Conservation (phyloP, 2,888 invertebrate genomes). For the Pyrgus malvae region DNA sequence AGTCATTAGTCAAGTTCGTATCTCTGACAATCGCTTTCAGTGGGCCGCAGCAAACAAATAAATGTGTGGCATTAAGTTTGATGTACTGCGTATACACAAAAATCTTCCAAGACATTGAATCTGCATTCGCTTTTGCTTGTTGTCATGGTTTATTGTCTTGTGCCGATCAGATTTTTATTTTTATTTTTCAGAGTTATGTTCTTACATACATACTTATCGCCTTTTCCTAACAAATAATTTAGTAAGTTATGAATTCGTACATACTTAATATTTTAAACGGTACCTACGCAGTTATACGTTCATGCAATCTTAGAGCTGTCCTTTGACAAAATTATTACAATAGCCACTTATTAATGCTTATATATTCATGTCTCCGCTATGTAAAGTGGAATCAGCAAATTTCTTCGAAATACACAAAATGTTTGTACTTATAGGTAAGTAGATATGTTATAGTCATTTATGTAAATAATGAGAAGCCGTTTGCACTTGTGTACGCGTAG, state of each 20-base stretch:
- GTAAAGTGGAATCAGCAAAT: slow-evolving; percentile 13
- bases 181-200: no score
- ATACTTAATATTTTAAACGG: no score
- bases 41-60: slow-evolving; percentile 13
- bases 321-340: slow-evolving; percentile 24
- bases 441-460: slow-evolving; percentile 12
- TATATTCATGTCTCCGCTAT: slow-evolving; percentile 21
- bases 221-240: no score
- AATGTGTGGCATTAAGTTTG: slow-evolving; percentile 34
- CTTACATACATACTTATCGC: no score
- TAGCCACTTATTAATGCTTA: slow-evolving; percentile 22
- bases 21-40: slow-evolving; percentile 8
- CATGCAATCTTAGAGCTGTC: slow-evolving; percentile 6
- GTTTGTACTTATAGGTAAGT: slow-evolving; percentile 12
- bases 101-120: no score
- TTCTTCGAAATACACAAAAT: slow-evolving; percentile 18
- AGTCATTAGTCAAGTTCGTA: slow-evolving; percentile 43
- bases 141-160: no score
- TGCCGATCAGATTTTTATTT: no score
- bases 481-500: no score
- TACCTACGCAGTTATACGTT: no score
- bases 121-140: no score
- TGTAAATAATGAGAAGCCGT: slow-evolving; percentile 16
- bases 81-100: no score
- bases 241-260: no score